Base-by-base conservation (phyloP, 2,888 invertebrate species). In the Mesorhabditis sp. region DNA sequence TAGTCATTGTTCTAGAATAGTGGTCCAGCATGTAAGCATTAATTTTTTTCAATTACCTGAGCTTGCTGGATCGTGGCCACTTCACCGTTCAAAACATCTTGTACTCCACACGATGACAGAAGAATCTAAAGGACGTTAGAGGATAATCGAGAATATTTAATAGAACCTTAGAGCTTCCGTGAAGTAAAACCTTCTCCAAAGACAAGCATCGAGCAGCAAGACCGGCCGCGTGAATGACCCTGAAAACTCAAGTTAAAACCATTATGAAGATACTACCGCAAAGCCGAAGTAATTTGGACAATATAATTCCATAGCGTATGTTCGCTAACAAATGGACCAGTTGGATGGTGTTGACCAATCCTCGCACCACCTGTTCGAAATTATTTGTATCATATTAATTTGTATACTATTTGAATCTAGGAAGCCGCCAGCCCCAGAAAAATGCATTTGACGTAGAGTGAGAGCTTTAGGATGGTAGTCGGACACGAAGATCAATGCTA, bases 401-500 rank as follows among this genome's bases (percentile, higher is more conserved):
- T 15, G 41, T 4, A 10, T 10, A 72, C 72, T 73, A 43, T 69
- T 65, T 65, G 63, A 65, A 45, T 68, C 73, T 44, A 72, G 61
- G 64, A 75, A 74, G 5, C 67, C 72, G 10, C 70, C 72, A 10
- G 68, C 65, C 43, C 67, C 67, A 13, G 68, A 86, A 86, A 96
- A 92, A 88, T 93, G 94, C 86, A 92, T 92, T 79, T 90, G 90
- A 88, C 93, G 89, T 80, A 98, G 87, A 0, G 95, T 95, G 86
- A 92, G 92, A 70, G 94, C 92, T 69, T 92, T 91, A 43, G 96
- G 92, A 89, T 94, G 93, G 88, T 92, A 97, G 86, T 95, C 94
- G 88, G 95, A 97, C 69, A 95, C 94, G 88, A 97, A 92, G 80
- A 97, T 91, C 89, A 96, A 90, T 70, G 97, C 95, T 94, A 87